Conservation (phyloP, 2,113 vertebrate species). For the Pygoscelis antarcticus region DNA sequence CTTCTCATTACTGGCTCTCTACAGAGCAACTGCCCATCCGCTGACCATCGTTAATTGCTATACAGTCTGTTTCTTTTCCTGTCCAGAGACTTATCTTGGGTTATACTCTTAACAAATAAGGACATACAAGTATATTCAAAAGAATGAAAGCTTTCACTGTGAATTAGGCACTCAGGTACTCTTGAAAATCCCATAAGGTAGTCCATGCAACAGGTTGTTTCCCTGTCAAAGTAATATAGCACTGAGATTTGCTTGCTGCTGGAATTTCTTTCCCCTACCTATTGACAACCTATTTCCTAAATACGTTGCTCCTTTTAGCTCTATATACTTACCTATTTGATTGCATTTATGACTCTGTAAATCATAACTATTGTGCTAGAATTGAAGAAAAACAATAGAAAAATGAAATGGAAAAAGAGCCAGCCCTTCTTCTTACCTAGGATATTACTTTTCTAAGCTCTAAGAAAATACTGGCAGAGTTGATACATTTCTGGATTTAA, state of each 20-base stretch:
- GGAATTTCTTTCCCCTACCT: neutral
- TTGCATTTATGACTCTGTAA: neutral
- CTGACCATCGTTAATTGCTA: neutral
- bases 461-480: neutral
- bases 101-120: neutral
- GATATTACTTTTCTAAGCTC: neutral
- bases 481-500: neutral
- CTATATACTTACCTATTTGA: neutral
- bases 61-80: neutral
- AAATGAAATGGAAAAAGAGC: neutral
- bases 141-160: neutral
- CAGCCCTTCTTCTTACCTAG: neutral
- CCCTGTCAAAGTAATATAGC: neutral
- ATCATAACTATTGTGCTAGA: neutral
- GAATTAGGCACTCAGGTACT: neutral
- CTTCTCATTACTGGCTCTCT: neutral
- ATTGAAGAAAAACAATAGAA: neutral
- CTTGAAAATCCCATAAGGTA: neutral
- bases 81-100: neutral
- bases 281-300: neutral
- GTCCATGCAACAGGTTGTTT: neutral
- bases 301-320: neutral
- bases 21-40: neutral
- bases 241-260: neutral
- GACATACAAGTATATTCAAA: neutral